These are phyloP conservation scores for Oreochromis spilurus DNA, from an alignment of 2,113 vertebrate genomes.

Conservation along the genomic window DNA sequence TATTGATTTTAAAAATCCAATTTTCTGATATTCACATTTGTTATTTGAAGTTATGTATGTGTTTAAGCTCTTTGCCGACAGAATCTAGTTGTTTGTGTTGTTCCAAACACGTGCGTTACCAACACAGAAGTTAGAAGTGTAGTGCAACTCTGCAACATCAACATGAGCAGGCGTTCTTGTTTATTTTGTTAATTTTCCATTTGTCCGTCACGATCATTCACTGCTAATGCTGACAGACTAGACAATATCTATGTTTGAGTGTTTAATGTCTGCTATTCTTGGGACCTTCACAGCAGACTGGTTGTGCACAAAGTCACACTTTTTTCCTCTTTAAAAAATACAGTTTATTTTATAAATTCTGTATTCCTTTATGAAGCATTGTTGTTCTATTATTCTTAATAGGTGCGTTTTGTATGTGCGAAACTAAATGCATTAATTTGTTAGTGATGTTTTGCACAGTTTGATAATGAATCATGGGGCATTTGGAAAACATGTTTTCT, in stretches of 20 bases:
- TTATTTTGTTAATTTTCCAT: not conserved
- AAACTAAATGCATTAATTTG: not conserved
- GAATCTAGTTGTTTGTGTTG: no score
- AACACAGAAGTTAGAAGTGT: no score
- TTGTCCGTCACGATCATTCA: not conserved
- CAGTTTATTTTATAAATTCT: not conserved
- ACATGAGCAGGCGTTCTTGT: not conserved
- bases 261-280: not conserved
- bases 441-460: not conserved
- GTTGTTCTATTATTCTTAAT: not conserved
- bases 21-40: no score
- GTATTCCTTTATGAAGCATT: not conserved
- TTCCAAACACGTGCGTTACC: no score
- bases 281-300: not conserved
- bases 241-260: not conserved
- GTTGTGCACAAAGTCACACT: not conserved
- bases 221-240: fast-evolving
- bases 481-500: not conserved
- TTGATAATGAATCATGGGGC: not conserved
- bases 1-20: no score
- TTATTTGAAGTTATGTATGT: no score
- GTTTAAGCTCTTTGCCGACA: no score
- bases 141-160: not conserved
- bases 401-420: not conserved
- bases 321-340: not conserved